Evolutionary conservation across 2,113 vertebrate species (phyloP).

Genomic region (Lathamus discolor): DNA sequence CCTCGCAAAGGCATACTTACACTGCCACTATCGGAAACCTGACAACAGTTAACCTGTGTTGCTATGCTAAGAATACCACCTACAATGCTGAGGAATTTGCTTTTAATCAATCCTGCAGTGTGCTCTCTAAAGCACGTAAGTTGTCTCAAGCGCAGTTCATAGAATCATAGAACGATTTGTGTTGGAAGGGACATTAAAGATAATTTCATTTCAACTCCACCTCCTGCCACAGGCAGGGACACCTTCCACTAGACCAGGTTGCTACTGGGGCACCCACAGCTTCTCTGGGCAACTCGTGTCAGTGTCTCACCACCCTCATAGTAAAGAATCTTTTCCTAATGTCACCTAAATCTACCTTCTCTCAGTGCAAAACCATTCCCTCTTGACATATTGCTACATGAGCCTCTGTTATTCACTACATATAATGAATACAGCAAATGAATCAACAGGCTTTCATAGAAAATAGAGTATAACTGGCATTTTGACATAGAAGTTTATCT

Average conservation of each 20-base stretch:
- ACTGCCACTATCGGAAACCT: background rate
- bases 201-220: background rate
- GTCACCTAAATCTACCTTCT: background rate
- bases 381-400: background rate
- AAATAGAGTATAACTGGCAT: background rate
- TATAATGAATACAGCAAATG: background rate
- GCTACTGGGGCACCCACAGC: background rate
- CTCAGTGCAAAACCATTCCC: background rate
- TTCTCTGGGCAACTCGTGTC: background rate
- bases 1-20: background rate
- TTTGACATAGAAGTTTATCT: background rate
- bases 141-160: background rate
- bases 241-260: background rate
- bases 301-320: background rate
- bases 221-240: background rate
- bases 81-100: background rate
- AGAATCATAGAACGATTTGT: background rate
- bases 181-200: background rate
- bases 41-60: background rate
- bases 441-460: background rate
- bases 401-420: background rate
- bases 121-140: background rate
- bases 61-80: background rate
- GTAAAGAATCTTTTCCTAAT: background rate
- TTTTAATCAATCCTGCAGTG: background rate